Base-by-base conservation (phyloP, 2,797 vertebrate species). In the Hyperoplus immaculatus region DNA sequence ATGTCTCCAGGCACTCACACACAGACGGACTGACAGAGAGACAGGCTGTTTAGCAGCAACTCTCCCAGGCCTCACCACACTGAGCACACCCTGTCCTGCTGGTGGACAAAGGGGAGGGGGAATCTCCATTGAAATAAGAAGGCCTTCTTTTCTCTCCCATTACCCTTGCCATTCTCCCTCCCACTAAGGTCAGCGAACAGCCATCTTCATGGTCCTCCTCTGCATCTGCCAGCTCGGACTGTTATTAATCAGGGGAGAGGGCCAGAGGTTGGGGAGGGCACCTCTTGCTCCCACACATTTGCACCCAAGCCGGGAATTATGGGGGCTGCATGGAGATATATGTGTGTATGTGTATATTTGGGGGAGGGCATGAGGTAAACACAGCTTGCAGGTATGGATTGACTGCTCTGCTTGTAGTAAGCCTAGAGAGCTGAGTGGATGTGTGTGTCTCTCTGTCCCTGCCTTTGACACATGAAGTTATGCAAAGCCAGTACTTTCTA, bases 131-230 rank as follows among this genome's bases (percentile, higher is more conserved):
- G 81, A 92, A 87, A 87, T 29, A 29, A 21, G 5, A 86, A 70
- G 70, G 51, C 61, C 79, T 47, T 85, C 78, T 90, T 87, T 91
- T 87, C 87, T 81, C 69, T 85, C 62, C 77, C 63, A 75, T 87
- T 89, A 83, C 71, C 50, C 85, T 18, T 72, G 66, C 82, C 74
- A 71, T 86, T 89, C 78, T 82, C 80, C 83, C 89, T 94, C 88
- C 88, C 90, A 92, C 88, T 80, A 88, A 90, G 93, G 92, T 94
- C 92, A 95, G 75, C 38, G 72, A 88, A 81, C 82, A 92, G 86
- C 87, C 82, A 72, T 85, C 80, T 84, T 85, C 72, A 60, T 59
- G 67, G 67, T 36, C 59, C 86, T 86, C 78, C 57, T 81, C 71
- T 77, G 69, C 89, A 93, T 92, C 90, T 92, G 88, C 82, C 83